Evolutionary conservation across 2,797 vertebrate species (phyloP), one percentile per base, ranked within the genome.

Genomic region (Microchirus variegatus): DNA sequence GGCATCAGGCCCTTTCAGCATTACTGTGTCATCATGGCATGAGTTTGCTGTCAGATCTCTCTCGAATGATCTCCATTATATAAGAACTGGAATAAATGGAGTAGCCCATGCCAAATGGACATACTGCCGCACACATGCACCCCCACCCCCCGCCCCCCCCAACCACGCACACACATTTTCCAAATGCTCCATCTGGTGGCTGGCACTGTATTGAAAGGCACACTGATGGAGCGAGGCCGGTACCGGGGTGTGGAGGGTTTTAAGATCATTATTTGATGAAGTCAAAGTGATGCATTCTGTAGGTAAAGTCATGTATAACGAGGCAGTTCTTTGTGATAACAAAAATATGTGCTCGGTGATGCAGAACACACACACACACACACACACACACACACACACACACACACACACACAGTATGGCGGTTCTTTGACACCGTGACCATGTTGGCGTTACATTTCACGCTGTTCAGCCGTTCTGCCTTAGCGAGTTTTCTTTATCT

Each of bases 31-130:
- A 67, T 37, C 75, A 67, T 37, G 64, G 50, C 70, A 48, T 31
- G 49, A 73, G 73, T 73, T 71, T 44, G 63, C 43, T 36, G 63
- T 83, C 71, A 62, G 68, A 63, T 70, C 72, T 75, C 57, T 78
- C 56, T 65, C 38, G 70, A 81, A 63, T 46, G 58, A 70, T 75
- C 61, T 42, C 41, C 37, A 15, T 84, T 80, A 78, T 67, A 46
- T 76, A 84, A 87, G 65, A 47, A 61, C 42, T 58, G 36, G 81
- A 78, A 67, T 62, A 59, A 46, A 55, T n/a, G 48, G 59, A 65
- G 14, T 52, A 12, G 57, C 17, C 17, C n/a, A 2, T 70, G 71
- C 64, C 70, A 82, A 65, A 70, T 59, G 2, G 22, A 76, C 75
- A 72, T 59, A 42, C 71, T 59, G 60, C 48, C 10, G 13, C 31